These are phyloP conservation scores for Drosophila cognata DNA, from an alignment of 2,888 invertebrate genomes.

Conservation along the genomic window DNA sequence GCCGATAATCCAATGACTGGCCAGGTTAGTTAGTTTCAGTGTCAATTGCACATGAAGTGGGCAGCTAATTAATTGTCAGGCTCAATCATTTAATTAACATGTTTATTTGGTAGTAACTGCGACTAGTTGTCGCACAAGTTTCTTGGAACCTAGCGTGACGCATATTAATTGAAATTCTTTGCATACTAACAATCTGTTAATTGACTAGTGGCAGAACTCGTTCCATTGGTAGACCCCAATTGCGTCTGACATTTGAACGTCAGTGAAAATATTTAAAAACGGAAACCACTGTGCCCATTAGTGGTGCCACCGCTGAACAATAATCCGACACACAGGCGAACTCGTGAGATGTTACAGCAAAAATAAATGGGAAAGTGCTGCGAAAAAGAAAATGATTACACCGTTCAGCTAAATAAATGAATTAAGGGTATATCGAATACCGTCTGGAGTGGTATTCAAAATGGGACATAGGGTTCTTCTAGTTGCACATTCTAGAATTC, in stretches of 20 bases:
- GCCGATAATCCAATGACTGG: conserved; percentile 31
- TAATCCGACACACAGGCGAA: conserved; percentile 8
- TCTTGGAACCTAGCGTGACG: conserved; percentile 13
- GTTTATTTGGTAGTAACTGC: conserved; percentile 43
- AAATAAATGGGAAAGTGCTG: background rate
- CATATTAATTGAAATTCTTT: conserved; percentile 58
- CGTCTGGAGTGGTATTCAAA: background rate
- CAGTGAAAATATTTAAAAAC: conserved; percentile 12
- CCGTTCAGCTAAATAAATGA: background rate
- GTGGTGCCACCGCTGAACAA: conserved; percentile 8
- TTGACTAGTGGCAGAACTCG: conserved; percentile 46
- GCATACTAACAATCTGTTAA: conserved; percentile 73
- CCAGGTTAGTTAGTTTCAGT: conserved; percentile 65
- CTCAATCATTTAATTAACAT: conserved; percentile 52
- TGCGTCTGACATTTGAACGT: conserved; percentile 59
- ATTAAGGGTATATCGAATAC: background rate
- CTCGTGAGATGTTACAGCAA: background rate
- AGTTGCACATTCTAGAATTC: background rate
- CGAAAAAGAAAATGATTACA: background rate
- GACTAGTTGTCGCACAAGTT: conserved; percentile 14
- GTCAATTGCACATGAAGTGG: conserved; percentile 11
- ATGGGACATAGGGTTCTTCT: background rate
- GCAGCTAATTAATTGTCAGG: conserved; percentile 46
- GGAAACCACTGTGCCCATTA: conserved; percentile 12
- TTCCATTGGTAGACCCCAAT: conserved; percentile 37